Base-by-base conservation (phyloP, 35 echinoderm and acorn worm species). In the Stichopus chloronotus region DNA sequence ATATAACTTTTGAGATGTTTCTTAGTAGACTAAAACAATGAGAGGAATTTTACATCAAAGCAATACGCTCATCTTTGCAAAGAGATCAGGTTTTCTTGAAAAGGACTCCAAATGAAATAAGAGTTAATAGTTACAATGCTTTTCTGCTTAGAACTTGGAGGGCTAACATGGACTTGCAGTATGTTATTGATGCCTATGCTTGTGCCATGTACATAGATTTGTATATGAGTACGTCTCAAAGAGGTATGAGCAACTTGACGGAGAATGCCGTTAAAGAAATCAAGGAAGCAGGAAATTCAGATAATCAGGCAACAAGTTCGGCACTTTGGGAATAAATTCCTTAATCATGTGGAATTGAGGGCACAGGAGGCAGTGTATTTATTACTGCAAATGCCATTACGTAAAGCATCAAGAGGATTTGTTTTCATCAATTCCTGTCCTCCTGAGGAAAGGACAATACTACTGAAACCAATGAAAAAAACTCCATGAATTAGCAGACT, bases 191-290 rank as follows among this genome's bases (percentile, higher is more conserved):
- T 93, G 81, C 82, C 2, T 93, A 88, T 88, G 80, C 92, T 7
- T 93, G 92, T 52, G 92, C 85, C 72, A 88, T 94, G 72, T 94
- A 94, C 55, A 80, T 94, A n/a, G 93, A 84, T 54, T 58, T 58
- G 30, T 94, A 94, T 68, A 89, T 94, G 25, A 90, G 86, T 43
- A 94, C 80, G 79, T 74, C 69, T 25, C 93, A 94, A 83, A 94
- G 80, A 94, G 93, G 93, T 25, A 90, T 94, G 93, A 90, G 93
- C 55, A 57, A 55, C 10, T 55, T 94, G 24, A 54, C 91, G 57
- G 68, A 89, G 13, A 30, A 80, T 6, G 93, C 93, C 5, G 55
- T 30, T 63, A 89, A 94, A 81, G 93, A 94, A 56, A 87, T 87
- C 4, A 91, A 78, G 56, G 52, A 94, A 94, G 93, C 84, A 84